Base-by-base conservation (phyloP, 1,140 invertebrate genomes). In the Branchinecta lindahli region DNA sequence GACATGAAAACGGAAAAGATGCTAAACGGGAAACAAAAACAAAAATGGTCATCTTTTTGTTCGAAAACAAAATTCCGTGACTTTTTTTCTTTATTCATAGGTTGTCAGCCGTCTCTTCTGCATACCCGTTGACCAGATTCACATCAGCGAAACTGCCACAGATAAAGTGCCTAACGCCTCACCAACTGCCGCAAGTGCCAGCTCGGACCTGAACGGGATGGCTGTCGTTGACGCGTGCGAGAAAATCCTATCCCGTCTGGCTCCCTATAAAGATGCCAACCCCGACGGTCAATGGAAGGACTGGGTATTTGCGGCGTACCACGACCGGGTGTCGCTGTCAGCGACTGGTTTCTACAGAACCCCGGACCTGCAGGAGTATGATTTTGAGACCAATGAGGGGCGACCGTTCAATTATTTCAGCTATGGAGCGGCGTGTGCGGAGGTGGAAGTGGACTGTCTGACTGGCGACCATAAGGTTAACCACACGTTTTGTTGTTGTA, bases 111-210 rank as follows among this genome's bases (percentile, higher is more conserved):
- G 86, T 72, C 83, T 83, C 5, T 80, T 98, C 4, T 85, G 83
- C 46, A 85, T 95, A 20, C 83, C 90, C 44, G 77, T 83, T 8
- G 84, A 86, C 0, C 85, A 88, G 75, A 92, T 98, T 75, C 87
- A 94, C 76, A 92, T 94, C 33, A 84, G 83, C 68, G 94, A 96
- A 80, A 94, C 91, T 0, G 80, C 88, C 9, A 96, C 93, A 0
- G 91, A 95, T 76, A 96, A 94, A 81, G 92, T 97, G 0, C 92
- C 94, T 0, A 98, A 98, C 77, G 91, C 92, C 0, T 90, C 91
- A 44, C 84, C 94, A 0, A 95, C 94, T 12, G 94, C 94, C 44
- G 95, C 92, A 3, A 95, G 92, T 81, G 84, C 85, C 66, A 87
- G 90, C 8, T 95, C 93, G 3, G 94, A 98, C 83, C 77, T 98